Evolutionary conservation across 2,113 vertebrate species (phyloP), one percentile per base, ranked within the genome.

Genomic region (Mus musculus): DNA sequence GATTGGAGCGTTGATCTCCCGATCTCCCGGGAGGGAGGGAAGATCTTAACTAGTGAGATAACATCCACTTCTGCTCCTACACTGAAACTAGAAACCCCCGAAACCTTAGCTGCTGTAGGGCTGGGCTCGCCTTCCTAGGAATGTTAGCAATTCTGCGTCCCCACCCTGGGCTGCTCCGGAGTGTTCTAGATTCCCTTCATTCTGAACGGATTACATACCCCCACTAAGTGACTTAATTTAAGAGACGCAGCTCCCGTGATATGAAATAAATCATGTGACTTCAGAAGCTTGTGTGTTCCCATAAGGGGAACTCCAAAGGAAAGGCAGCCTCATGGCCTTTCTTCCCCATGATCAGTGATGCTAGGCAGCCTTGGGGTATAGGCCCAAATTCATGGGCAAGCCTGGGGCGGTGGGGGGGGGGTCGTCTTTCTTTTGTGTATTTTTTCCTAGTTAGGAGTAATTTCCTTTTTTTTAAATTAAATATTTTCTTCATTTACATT

Each of bases 241-340:
- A 93, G 52, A 92, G 67, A 73, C 71, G 17, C 49, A 85, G 88
- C 95, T 91, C 59, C 63, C 65, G 5, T 73, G 39, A 49, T 90
- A 61, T 77, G 28, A 92, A 88, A 93, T 30, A 91, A 91, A 54
- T 80, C 7, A 0, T 28, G 20, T n/a, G 71, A 63, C 90, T 91
- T 91, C 63, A 92, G 52, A 89, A 92, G 72, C 85, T 5, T 80
- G 28, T 54, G 20, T 3, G 33, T 12, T 26, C 5, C 59, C 77
- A 46, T 2, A 46, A 91, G 89, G 65, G 78, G 77, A 85, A 73
- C 36, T 33, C 86, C 76, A 22, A 52, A 72, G 33, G 28, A 59
- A 73, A 71, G 20, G 19, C 52, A 13, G 19, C 56, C 30, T 4
- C 26, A 1, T 28, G 20, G 67, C 46, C 71, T 54, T 91, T 87